Percentiles rank a stretch among this genome's conserved stretches.
These are phyloP conservation scores for Chironomus striatipennis DNA, from an alignment of 1,140 invertebrate species.

Conservation along the genomic window DNA sequence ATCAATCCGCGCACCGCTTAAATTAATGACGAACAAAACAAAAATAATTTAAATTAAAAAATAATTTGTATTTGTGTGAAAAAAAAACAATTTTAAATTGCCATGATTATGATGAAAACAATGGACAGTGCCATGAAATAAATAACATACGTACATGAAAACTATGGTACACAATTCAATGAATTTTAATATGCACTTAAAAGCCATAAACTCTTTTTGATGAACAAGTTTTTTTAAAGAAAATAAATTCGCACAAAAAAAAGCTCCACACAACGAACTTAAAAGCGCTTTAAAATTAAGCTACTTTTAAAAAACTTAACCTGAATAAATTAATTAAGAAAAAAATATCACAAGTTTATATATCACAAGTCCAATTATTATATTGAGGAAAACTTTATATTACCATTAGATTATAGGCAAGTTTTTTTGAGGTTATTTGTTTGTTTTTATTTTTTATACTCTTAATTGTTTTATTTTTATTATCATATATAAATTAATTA, in stretches of 20 bases:
- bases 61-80: no score
- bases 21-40: not conserved
- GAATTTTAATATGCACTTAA: not conserved
- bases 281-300: not conserved
- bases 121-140: no score
- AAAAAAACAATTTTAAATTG: no score
- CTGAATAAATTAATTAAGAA: not conserved
- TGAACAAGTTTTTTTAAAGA: not conserved
- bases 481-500: no score
- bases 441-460: no score
- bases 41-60: no score
- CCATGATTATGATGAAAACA: no score
- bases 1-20: conserved; percentile 28
- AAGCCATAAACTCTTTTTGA: not conserved
- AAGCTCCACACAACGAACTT: conserved; percentile 6
- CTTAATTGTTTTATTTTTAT: no score
- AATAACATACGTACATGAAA: no score
- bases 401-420: not conserved
- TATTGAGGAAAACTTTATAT: not conserved
- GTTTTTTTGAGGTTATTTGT: not conserved
- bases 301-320: not conserved
- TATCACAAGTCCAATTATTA: not conserved
- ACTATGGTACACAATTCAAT: no score
- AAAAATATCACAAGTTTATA: not conserved
- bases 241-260: not conserved